Conservation (phyloP, 2,113 vertebrate species). For the Daphoenositta chrysoptera region DNA sequence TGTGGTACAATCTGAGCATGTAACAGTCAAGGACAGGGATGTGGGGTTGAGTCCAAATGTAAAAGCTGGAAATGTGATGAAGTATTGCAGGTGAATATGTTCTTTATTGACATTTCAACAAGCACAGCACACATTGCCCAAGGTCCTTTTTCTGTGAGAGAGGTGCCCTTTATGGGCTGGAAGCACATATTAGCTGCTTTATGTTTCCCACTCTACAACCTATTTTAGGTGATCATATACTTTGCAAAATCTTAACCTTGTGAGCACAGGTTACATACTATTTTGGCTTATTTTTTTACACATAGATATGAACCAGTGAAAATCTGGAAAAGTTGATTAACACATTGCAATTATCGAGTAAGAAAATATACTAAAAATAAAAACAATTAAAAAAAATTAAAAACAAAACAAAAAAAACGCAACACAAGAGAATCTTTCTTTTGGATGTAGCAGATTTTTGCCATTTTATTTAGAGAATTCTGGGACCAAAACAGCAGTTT, state of each 20-base stretch:
- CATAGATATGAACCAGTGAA: not conserved
- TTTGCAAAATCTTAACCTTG: not conserved
- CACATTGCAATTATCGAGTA: not conserved
- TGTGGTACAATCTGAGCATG: not conserved
- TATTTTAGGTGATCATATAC: not conserved
- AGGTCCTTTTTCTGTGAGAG: not conserved
- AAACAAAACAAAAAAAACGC: not conserved
- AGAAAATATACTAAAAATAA: not conserved
- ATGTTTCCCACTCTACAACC: not conserved
- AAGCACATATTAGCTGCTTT: not conserved
- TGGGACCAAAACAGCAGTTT: not conserved
- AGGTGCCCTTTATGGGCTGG: not conserved
- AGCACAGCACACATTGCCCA: not conserved
- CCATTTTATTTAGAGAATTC: not conserved
- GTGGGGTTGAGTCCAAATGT: not conserved
- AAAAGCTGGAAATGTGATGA: not conserved
- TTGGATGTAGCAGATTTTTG: not conserved
- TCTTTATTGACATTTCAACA: not conserved
- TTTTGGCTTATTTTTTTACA: not conserved
- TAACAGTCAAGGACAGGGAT: not conserved
- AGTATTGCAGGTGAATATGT: not conserved
- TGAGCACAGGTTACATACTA: not conserved
- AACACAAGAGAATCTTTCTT: not conserved
- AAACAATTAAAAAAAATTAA: not conserved
- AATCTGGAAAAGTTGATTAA: not conserved